Base-by-base conservation (phyloP, 2,797 vertebrate genomes). In the Astyanax mexicanus region DNA sequence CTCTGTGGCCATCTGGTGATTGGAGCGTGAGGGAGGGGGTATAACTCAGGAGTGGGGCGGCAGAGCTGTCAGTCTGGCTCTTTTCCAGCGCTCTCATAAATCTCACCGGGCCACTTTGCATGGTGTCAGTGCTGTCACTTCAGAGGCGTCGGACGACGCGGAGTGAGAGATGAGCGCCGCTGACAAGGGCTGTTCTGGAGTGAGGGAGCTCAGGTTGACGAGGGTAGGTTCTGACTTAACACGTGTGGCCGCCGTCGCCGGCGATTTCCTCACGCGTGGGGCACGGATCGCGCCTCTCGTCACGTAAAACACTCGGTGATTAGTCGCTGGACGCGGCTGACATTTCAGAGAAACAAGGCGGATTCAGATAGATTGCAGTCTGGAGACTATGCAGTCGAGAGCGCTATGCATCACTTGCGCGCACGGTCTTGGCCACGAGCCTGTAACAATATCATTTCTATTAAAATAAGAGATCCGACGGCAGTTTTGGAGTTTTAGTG, bases 1-100 rank as follows among this genome's bases (percentile, higher is more conserved):
- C 77, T 51, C 75, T n/a, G n/a, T n/a, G 55, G 62, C 75, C 79
- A 57, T 80, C 78, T 83, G 84, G 85, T 90, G 90, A 90, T 90
- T 89, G 89, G 84, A 86, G 81, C 81, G 86, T 87, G 84, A 84
- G 85, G 81, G 62, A 81, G 87, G 80, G 80, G 80, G 84, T 70
- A 84, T 86, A 88, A 84, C 80, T 88, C 84, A 83, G 79, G 77
- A 29, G 62, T 32, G 69, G 79, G 81, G 79, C 44, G 78, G 13
- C 75, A 84, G 81, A 52, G 75, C 83, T 85, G 85, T 85, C 83
- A 86, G 83, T 77, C 74, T 85, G 87, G 83, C 83, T 82, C 84
- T 73, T 73, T 73, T 86, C 66, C 61, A 74, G 65, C 76, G 69
- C 72, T 67, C 75, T 78, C 68, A 73, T 70, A 81, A 84, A 84